Percentiles rank a stretch among this genome's conserved stretches.
Evolutionary conservation across 1,140 invertebrate species (phyloP).

Genomic region (Ooceraea biroi): DNA sequence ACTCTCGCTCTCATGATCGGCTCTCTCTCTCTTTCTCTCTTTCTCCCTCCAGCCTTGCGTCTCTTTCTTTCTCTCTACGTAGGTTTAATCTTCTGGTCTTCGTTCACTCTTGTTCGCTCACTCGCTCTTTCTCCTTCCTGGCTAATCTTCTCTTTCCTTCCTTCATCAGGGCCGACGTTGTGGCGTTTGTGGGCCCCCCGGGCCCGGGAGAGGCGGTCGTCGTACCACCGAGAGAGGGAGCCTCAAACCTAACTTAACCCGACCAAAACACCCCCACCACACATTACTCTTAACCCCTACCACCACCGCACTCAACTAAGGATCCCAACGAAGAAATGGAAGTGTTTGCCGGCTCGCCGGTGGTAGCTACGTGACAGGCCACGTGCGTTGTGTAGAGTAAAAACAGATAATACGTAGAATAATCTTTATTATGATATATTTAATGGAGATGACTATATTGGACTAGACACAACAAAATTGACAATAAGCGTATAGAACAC

Average conservation of each 20-base stretch:
- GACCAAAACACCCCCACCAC: conserved; percentile 75
- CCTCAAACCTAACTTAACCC: conserved; percentile 82
- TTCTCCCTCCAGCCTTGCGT: not conserved
- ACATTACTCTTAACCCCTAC: conserved; percentile 73
- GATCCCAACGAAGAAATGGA: conserved; percentile 71
- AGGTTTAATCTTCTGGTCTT: conserved; percentile 33
- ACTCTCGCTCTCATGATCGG: conserved; percentile 61
- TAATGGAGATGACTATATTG: not conserved
- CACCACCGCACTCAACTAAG: conserved; percentile 31
- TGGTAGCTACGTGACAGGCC: conserved; percentile 43
- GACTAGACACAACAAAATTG: not conserved
- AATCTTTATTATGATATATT: not conserved
- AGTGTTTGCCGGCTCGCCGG: conserved; percentile 57
- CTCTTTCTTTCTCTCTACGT: conserved; percentile 31
- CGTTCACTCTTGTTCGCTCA: conserved; percentile 44
- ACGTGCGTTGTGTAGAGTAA: conserved; percentile 49
- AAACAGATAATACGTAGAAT: not conserved
- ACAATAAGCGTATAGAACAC: not conserved
- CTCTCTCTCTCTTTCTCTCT: conserved; percentile 47
- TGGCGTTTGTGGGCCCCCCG: conserved; percentile 81
- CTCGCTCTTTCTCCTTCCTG: conserved; percentile 13
- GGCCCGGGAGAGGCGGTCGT: conserved; percentile 81
- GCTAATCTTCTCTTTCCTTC: conserved; percentile 17
- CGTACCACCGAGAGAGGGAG: conserved; percentile 57
- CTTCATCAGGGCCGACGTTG: conserved; percentile 78